Evolutionary conservation across 2,888 invertebrate genomes (phyloP).

Genomic region (Nezara viridula): DNA sequence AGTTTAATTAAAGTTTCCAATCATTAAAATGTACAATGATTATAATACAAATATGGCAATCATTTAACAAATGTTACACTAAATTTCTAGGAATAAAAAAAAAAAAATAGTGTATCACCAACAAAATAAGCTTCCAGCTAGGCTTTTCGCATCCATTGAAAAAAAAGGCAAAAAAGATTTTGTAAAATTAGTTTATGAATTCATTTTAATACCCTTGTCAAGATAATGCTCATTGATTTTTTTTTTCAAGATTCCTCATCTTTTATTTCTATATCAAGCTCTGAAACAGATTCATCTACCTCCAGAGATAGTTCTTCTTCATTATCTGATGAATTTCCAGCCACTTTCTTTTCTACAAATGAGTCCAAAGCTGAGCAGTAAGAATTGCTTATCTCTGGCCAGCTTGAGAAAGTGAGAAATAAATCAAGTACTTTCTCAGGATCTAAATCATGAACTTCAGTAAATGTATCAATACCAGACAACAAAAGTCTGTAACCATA

Average conservation of each 20-base stretch:
- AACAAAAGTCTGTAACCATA: slow-evolving; percentile 61
- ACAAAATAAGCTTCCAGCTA: too few relatives aligned
- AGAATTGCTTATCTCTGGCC: slow-evolving; percentile 59
- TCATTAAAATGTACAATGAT: neutral
- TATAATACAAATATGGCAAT: neutral
- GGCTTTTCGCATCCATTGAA: too few relatives aligned
- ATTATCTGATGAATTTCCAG: neutral
- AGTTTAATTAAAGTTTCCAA: neutral
- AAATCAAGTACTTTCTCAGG: slow-evolving; percentile 59
- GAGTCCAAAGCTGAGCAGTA: slow-evolving; percentile 60
- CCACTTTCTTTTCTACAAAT: slow-evolving; percentile 11
- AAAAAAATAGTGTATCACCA: neutral
- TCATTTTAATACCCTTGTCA: neutral
- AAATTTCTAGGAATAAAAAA: neutral
- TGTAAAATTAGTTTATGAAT: neutral
- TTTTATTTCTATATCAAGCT: neutral
- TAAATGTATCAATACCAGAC: slow-evolving; percentile 60
- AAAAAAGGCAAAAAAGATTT: neutral
- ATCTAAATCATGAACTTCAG: slow-evolving; percentile 60
- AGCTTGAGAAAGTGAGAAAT: slow-evolving; percentile 59
- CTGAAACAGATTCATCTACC: slow-evolving; percentile 14
- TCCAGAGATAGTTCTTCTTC: slow-evolving; percentile 33
- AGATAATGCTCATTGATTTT: neutral
- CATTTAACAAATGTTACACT: neutral
- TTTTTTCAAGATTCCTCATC: neutral